Conservation (phyloP, 2,888 invertebrate genomes). For the Listrodromus nycthemerus region DNA sequence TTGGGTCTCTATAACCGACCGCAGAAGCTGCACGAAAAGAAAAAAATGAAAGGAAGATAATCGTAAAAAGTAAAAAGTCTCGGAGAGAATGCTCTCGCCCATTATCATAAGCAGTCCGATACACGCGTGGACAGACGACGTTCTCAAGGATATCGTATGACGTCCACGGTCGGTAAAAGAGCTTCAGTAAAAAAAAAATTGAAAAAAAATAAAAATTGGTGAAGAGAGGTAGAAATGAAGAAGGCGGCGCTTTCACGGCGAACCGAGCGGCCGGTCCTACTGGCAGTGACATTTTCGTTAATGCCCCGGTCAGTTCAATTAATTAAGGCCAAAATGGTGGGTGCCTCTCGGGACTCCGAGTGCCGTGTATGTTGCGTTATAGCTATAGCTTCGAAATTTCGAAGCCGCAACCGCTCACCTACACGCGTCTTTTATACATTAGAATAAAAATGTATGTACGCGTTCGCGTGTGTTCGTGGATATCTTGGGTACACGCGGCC, state of each 20-base stretch:
- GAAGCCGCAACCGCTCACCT: constrained; percentile 47
- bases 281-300: constrained; percentile 69
- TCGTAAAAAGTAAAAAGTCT: constrained; percentile 33
- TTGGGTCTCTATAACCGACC: neutral
- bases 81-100: constrained; percentile 12
- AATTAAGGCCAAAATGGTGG: constrained; percentile 75
- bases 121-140: constrained; percentile 62
- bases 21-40: constrained; percentile 8
- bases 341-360: constrained; percentile 29
- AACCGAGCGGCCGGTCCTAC: constrained; percentile 5
- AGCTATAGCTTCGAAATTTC: constrained; percentile 42
- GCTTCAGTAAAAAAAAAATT: constrained; percentile 1
- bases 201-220: constrained; percentile 27
- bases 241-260: constrained; percentile 59
- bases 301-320: constrained; percentile 71
- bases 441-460: constrained; percentile 27
- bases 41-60: constrained; percentile 19
- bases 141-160: constrained; percentile 70
- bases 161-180: constrained; percentile 42
- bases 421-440: constrained; percentile 38
- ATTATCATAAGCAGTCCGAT: constrained; percentile 63
- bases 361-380: neutral
- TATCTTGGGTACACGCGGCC: constrained; percentile 13
- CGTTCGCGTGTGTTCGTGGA: neutral
- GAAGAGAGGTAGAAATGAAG: constrained; percentile 39